Percentiles rank a stretch among this genome's conserved stretches.
phyloP scores from a whole-genome alignment of 1,140 invertebrate genomes.

The Colletes gigas region DNA sequence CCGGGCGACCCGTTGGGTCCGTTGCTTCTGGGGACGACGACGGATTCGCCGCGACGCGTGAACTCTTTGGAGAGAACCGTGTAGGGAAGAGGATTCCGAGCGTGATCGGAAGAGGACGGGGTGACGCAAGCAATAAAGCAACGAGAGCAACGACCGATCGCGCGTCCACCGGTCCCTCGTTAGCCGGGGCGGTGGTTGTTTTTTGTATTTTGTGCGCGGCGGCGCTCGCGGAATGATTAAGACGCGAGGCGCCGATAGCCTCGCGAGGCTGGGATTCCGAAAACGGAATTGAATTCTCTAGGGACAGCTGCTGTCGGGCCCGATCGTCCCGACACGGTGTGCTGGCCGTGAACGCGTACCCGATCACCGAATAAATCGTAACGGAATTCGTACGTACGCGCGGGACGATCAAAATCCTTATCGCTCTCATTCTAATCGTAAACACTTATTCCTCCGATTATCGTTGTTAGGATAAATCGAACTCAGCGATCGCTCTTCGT shows the following conservation, averaged over 20 bases:
- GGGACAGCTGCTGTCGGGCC: neutral
- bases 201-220: neutral
- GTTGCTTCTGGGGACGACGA: neutral
- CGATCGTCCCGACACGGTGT: too few relatives aligned
- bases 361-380: neutral
- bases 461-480: constrained; percentile 53
- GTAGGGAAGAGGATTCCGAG: neutral
- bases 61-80: neutral
- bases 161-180: neutral
- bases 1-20: too few relatives aligned
- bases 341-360: too few relatives aligned
- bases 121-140: constrained; percentile 44
- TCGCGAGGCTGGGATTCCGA: constrained; percentile 1
- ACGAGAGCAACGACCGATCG: constrained; percentile 36
- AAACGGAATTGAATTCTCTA: constrained; percentile 36
- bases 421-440: constrained; percentile 51
- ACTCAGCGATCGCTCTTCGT: constrained; percentile 60
- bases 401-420: constrained; percentile 39
- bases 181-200: neutral
- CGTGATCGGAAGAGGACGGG: neutral
- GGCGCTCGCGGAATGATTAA: too few relatives aligned
- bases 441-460: constrained; percentile 50
- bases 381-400: neutral
- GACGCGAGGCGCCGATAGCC: neutral
- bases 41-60: neutral